Percentiles rank a stretch among this genome's conserved stretches.
phyloP scores from a whole-genome alignment of 2,888 invertebrate genomes.

The Chymomyza caudatula region DNA sequence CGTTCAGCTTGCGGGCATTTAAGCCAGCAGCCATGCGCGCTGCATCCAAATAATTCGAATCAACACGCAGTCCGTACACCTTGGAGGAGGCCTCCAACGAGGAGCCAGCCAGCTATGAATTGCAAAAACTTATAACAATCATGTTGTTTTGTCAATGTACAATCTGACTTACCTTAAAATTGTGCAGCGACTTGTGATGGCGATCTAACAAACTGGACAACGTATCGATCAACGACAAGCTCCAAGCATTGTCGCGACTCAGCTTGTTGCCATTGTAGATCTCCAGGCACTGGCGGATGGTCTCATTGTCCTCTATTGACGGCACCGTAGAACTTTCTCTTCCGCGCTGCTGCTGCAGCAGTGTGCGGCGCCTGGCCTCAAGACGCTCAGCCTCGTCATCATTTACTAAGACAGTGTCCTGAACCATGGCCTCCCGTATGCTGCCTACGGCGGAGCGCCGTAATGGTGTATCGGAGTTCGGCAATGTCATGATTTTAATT shows the following conservation, averaged over 20 bases:
- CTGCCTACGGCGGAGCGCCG: slow-evolving; percentile 72
- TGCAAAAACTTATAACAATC: background rate
- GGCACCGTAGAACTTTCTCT: slow-evolving; percentile 41
- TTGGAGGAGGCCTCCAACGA: slow-evolving; percentile 93
- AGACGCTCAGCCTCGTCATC: slow-evolving; percentile 83
- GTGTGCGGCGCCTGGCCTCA: slow-evolving; percentile 74
- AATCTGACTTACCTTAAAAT: slow-evolving; percentile 82
- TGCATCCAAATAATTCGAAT: slow-evolving; percentile 89
- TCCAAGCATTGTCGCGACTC: slow-evolving; percentile 93
- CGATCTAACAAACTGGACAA: slow-evolving; percentile 87
- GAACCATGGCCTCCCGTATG: slow-evolving; percentile 60
- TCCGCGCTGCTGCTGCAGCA: slow-evolving; percentile 39
- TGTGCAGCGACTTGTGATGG: slow-evolving; percentile 84
- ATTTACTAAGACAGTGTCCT: slow-evolving; percentile 66
- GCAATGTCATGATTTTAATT: slow-evolving; percentile 67
- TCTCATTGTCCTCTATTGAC: slow-evolving; percentile 80
- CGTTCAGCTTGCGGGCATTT: slow-evolving; percentile 72
- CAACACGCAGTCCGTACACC: slow-evolving; percentile 92
- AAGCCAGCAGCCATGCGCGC: slow-evolving; percentile 86
- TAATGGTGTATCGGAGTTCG: slow-evolving; percentile 73
- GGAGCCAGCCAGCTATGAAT: slow-evolving; percentile 86
- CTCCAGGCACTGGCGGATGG: slow-evolving; percentile 86
- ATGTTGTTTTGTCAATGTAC: background rate
- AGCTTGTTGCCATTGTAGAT: slow-evolving; percentile 93
- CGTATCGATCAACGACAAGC: slow-evolving; percentile 90